Conservation (phyloP, 2,113 vertebrate species). For the Athene cunicularia region DNA sequence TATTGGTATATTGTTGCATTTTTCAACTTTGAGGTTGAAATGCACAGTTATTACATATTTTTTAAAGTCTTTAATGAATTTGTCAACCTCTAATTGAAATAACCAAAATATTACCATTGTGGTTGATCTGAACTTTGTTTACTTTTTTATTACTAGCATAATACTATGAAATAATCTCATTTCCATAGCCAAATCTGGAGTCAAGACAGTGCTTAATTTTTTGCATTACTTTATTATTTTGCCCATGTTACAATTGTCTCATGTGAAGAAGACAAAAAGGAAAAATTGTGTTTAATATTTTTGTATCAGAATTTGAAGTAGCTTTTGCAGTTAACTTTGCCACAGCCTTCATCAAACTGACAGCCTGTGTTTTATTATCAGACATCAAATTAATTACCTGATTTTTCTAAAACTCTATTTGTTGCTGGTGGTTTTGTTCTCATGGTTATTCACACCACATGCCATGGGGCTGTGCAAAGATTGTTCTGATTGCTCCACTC, state of each 20-base stretch:
- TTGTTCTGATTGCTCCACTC: neutral
- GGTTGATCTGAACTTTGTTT: neutral
- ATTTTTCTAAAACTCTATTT: neutral
- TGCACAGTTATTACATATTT: neutral
- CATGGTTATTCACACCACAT: neutral
- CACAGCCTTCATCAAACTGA: neutral
- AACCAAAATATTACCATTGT: neutral
- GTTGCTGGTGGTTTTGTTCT: neutral
- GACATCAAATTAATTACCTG: neutral
- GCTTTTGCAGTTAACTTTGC: constrained; percentile 2
- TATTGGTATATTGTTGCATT: neutral
- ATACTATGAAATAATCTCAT: neutral
- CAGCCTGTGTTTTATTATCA: constrained; percentile 25
- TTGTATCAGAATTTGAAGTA: neutral
- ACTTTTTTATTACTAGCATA: neutral
- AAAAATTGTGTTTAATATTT: neutral
- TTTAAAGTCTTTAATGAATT: neutral
- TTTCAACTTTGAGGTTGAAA: neutral
- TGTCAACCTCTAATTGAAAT: neutral
- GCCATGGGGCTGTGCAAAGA: neutral
- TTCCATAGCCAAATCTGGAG: neutral
- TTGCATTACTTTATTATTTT: neutral
- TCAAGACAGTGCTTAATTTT: neutral
- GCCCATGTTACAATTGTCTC: neutral
- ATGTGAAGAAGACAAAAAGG: neutral